Evolutionary conservation across 2,113 vertebrate genomes (phyloP).

Genomic region (Poecilia latipinna): DNA sequence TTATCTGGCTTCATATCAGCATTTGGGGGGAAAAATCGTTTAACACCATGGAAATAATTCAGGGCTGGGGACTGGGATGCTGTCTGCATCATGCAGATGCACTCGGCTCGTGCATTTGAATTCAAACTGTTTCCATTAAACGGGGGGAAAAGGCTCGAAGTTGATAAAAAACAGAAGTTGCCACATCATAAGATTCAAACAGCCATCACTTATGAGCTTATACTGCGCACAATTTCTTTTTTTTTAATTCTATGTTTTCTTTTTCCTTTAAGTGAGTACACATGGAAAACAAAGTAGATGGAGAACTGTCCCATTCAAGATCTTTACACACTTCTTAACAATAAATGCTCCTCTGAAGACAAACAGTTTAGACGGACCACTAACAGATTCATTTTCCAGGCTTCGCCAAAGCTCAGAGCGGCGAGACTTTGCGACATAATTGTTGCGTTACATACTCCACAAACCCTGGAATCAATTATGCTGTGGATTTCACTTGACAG

Average conservation of each 20-base stretch:
- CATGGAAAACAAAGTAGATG: slow-evolving; percentile 1
- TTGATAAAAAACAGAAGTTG: slow-evolving; percentile 33
- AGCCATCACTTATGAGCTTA: slow-evolving; percentile 44
- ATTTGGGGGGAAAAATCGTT: slow-evolving; percentile 13
- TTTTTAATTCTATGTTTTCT: slow-evolving; percentile 26
- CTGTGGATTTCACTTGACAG: slow-evolving; percentile 35
- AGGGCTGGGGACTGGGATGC: background rate
- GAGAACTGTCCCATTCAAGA: background rate
- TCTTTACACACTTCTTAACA: background rate
- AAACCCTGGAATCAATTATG: slow-evolving; percentile 33
- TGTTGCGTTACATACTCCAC: slow-evolving; percentile 42
- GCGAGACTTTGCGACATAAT: slow-evolving; percentile 42
- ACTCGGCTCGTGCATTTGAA: no score
- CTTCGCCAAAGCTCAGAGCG: slow-evolving; percentile 39
- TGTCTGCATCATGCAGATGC: slow-evolving; percentile 15
- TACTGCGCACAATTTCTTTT: slow-evolving; percentile 9
- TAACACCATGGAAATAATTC: slow-evolving; percentile 38
- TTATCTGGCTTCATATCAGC: slow-evolving; percentile 66
- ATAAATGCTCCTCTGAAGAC: background rate
- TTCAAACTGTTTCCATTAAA: no score
- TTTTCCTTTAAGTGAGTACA: background rate
- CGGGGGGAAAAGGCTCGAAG: slow-evolving; percentile 16
- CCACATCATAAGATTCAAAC: slow-evolving; percentile 19
- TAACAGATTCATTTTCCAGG: slow-evolving; percentile 46
- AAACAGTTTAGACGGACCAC: slow-evolving; percentile 42